Conservation (phyloP, 1,140 invertebrate genomes). For the Agraylea sexmaculata region DNA sequence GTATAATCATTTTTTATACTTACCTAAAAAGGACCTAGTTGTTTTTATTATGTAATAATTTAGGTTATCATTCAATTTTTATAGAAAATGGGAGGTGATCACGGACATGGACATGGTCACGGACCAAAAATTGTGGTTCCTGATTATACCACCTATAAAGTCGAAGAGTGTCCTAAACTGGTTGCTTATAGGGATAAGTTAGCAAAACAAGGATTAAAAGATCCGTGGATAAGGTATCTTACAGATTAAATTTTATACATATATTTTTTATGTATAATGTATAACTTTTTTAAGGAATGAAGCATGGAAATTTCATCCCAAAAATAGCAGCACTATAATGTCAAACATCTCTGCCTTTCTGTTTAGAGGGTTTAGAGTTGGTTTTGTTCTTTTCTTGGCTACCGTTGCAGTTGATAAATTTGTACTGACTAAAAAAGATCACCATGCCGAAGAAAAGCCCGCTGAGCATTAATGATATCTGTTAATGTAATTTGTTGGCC, state of each 20-base stretch:
- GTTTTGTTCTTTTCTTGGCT: constrained; percentile 48
- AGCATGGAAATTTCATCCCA: constrained; percentile 58
- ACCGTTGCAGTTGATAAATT: constrained; percentile 49
- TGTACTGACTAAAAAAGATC: constrained; percentile 36
- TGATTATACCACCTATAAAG: constrained; percentile 56
- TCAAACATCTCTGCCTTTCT: constrained; percentile 28
- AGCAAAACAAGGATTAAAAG: constrained; percentile 56
- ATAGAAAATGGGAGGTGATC: constrained; percentile 41
- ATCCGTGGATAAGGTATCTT: constrained; percentile 68
- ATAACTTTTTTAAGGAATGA: constrained; percentile 50
- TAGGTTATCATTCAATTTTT: constrained; percentile 7
- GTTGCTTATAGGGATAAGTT: constrained; percentile 47
- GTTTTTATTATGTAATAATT: constrained; percentile 1
- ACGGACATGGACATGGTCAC: constrained; percentile 31
- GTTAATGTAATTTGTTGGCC: neutral
- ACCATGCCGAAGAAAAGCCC: constrained; percentile 24
- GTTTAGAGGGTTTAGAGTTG: constrained; percentile 49
- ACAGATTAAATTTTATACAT: constrained; percentile 8
- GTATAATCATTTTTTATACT: too few relatives aligned
- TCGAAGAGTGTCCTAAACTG: constrained; percentile 53
- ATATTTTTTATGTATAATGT: constrained; percentile 10
- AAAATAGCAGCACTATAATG: constrained; percentile 34
- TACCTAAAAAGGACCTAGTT: too few relatives aligned
- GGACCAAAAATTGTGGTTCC: constrained; percentile 46
- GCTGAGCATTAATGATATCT: neutral